phyloP scores from a whole-genome alignment of 2,888 invertebrate species.

The Eupelmus urozonus region DNA sequence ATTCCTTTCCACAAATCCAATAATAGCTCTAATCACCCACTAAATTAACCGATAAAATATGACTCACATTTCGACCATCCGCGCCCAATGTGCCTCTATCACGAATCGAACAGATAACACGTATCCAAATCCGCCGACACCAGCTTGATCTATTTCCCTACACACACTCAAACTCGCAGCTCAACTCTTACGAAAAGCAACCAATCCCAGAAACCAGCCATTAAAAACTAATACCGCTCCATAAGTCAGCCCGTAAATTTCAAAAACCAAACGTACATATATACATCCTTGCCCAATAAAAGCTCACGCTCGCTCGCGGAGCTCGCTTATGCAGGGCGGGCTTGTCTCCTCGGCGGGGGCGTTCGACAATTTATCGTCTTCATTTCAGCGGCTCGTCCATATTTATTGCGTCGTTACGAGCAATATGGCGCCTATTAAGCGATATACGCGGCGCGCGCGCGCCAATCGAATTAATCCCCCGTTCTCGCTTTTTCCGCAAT shows the following conservation, averaged over 20 bases:
- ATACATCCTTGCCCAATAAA: too few relatives aligned
- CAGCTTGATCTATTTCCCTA: too few relatives aligned
- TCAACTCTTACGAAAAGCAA: too few relatives aligned
- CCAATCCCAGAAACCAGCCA: background rate
- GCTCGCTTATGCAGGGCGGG: conserved; percentile 42
- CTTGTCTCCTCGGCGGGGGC: conserved; percentile 66
- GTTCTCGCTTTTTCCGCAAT: conserved; percentile 67
- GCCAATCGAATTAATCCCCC: conserved; percentile 70
- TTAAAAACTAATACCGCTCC: background rate
- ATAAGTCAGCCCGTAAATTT: conserved; percentile 33
- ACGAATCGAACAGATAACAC: background rate
- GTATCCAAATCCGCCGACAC: too few relatives aligned
- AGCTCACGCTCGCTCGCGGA: too few relatives aligned
- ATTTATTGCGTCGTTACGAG: conserved; percentile 75
- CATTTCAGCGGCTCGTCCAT: conserved; percentile 69
- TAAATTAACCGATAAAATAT: too few relatives aligned
- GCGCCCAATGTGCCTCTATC: background rate
- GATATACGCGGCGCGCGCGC: conserved; percentile 66
- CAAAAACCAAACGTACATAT: too few relatives aligned
- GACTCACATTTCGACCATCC: too few relatives aligned
- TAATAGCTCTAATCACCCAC: too few relatives aligned
- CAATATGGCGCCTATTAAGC: conserved; percentile 75
- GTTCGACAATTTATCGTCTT: conserved; percentile 75
- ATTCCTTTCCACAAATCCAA: too few relatives aligned
- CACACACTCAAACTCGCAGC: too few relatives aligned